Evolutionary conservation across 1,140 invertebrate genomes (phyloP), one percentile per base, ranked within the genome.

Genomic region (Hermatobates lingyangjiaoensis): DNA sequence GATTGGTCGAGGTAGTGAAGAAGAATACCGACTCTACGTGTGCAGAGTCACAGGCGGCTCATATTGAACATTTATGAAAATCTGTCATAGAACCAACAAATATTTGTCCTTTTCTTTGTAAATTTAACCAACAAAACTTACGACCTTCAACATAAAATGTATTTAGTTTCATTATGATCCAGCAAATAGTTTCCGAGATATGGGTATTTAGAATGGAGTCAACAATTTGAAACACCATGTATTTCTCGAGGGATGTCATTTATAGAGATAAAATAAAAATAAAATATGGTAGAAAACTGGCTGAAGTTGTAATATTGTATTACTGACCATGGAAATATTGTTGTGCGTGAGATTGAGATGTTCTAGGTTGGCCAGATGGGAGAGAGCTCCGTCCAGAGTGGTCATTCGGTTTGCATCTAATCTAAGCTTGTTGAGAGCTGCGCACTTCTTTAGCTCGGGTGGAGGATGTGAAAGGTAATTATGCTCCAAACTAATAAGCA

Each of bases 381-480:
- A 73, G 1, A 87, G 58, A 3, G 76, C 73, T 1, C 80, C 76
- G 54, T 81, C 77, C 1, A 87, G 66, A 15, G 72, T 72, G 46
- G 69, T 71, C 28, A 87, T 73, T 23, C 72, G 71, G 60, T 87
- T 87, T 54, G 76, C 69, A 50, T 81, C 74, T 21, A 83, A 70
- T 57, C 79, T 82, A 0, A 86, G 60, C 0, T 73, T 73, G 56
- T 83, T 76, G 34, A 87, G 60, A 18, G 71, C 68, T 15, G 74
- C 71, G 58, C 81, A 74, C 49, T 74, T 71, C 18, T 70, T 73
- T 54, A 87, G 69, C 59, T 82, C 79, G 28, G 71, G 68, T 0
- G 84, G 83, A 45, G 86, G 63, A 52, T 69, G 72, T 50, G 75
- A 73, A 42, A 87, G 55, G 39, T 75, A 71, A 60, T 87, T 87